Evolutionary conservation across 2,797 vertebrate genomes (phyloP).

Genomic region (Gambusia yucatana): DNA sequence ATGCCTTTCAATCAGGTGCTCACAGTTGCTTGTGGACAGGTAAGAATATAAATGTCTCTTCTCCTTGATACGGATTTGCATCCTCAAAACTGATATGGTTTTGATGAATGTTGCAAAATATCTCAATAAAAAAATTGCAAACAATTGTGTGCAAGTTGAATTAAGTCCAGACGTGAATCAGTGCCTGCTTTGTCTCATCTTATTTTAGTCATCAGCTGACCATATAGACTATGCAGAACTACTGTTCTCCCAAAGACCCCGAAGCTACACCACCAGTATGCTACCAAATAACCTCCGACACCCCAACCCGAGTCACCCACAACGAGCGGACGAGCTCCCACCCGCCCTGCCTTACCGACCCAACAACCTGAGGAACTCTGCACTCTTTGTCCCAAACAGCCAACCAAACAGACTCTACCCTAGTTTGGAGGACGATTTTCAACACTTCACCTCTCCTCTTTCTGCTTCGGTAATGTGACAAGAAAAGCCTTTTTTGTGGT

Average conservation of each 20-base stretch:
- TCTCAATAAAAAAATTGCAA: neutral
- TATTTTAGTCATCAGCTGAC: conserved; percentile 47
- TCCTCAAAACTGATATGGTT: neutral
- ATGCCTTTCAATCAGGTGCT: conserved; percentile 77
- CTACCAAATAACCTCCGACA: conserved; percentile 10
- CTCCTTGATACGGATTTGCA: neutral
- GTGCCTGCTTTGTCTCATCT: conserved; percentile 1
- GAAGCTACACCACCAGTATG: neutral
- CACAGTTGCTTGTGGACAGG: conserved; percentile 82
- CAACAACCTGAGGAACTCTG: conserved; percentile 12
- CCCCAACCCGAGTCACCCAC: neutral
- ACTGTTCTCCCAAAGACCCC: conserved; percentile 52
- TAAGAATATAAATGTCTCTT: conserved; percentile 25
- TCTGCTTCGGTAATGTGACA: conserved; percentile 50
- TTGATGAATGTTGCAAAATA: neutral
- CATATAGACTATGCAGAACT: conserved; percentile 66
- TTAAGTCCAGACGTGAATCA: conserved; percentile 6
- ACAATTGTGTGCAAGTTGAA: neutral
- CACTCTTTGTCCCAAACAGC: conserved; percentile 7
- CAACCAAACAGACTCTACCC: conserved; percentile 66
- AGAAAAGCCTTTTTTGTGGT: too few species aligned
- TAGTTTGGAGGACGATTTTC: conserved; percentile 47
- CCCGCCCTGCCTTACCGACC: conserved; percentile 57
- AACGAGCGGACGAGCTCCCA: conserved; percentile 25
- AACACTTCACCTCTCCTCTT: neutral